Conservation (phyloP, 2,888 invertebrate species). For the Mesochorus sp. region DNA sequence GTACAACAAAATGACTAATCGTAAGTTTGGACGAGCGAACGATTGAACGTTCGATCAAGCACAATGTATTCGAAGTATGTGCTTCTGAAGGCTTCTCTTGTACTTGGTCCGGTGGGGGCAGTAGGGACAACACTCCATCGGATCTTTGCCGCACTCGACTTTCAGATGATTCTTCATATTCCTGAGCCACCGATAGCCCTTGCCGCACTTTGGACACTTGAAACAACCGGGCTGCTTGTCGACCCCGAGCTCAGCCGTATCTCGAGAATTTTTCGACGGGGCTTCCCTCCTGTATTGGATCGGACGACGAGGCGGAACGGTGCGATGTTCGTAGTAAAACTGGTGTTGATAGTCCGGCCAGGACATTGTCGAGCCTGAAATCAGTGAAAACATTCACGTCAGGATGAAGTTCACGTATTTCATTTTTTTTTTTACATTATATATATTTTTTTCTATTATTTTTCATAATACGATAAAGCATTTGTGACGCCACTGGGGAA, state of each 20-base stretch:
- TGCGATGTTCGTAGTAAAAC: conserved; percentile 46
- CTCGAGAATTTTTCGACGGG: conserved; percentile 36
- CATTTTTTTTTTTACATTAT: conserved; percentile 25
- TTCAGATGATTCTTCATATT: conserved; percentile 85
- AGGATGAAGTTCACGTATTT: conserved; percentile 56
- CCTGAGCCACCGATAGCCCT: conserved; percentile 84
- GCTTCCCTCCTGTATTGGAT: conserved; percentile 20
- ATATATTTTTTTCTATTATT: not conserved
- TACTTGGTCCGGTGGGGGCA: conserved; percentile 83
- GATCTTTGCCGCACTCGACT: conserved; percentile 85
- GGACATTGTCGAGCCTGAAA: conserved; percentile 57
- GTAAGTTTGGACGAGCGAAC: not conserved
- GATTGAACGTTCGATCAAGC: conserved; percentile 47
- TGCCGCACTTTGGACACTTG: conserved; percentile 84
- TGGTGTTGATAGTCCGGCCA: conserved; percentile 60
- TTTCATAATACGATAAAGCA: conserved; percentile 14
- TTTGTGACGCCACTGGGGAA: not conserved
- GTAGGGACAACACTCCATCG: conserved; percentile 84
- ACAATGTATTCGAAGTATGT: conserved; percentile 80
- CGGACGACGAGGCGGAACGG: conserved; percentile 16
- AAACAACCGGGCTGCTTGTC: conserved; percentile 76
- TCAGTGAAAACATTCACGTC: conserved; percentile 59
- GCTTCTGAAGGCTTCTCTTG: conserved; percentile 83
- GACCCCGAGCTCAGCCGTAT: conserved; percentile 52
- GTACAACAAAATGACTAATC: conserved; percentile 57